Evolutionary conservation across 2,797 vertebrate genomes (phyloP), one percentile per base, ranked within the genome.

Genomic region (Typhlichthys eigenmanni): DNA sequence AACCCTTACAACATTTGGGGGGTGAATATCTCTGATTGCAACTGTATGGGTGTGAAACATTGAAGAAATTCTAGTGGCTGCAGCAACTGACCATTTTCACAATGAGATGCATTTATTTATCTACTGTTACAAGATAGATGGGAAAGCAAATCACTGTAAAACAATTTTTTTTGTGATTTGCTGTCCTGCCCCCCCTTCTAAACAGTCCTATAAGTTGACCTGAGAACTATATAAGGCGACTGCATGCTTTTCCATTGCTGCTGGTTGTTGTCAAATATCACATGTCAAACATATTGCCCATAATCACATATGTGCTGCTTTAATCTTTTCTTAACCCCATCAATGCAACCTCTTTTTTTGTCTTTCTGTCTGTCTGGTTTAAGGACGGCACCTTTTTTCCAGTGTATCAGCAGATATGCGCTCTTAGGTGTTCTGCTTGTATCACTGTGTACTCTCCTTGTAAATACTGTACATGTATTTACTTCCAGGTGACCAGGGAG

Each of bases 401-500:
- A 61, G 9, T 38, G 10, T 9, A 16, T 47, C 58, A 60, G 58
- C 54, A 32, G 50, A n/a, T 64, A 24, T 53, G 55, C 65, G 13
- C 43, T 43, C 13, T 13, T 29, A 56, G 12, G 38, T 13, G 12
- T n/a, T 45, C 38, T 59, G 46, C 61, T 13, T 50, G 61, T 43
- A 0, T 0, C 48, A 54, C 50, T 16, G 10, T 55, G 13, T 64
- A 66, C 24, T 29, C 24, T 29, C 24, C 24, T 29, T 29, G 24
- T 29, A 29, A 29, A 29, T 29, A 29, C 24, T 29, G 24, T 29
- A 85, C 68, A 71, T 74, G 69, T 78, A 55, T 75, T 71, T 78
- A 57, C 68, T 90, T 90, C 64, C 82, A 99, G 97, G 86, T 99
- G 87, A 98, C 95, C 60, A 95, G 93, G 68, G 95, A 97, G 0